Evolutionary conservation across 1,140 invertebrate species (phyloP).

Genomic region (Hirudo medicinalis): DNA sequence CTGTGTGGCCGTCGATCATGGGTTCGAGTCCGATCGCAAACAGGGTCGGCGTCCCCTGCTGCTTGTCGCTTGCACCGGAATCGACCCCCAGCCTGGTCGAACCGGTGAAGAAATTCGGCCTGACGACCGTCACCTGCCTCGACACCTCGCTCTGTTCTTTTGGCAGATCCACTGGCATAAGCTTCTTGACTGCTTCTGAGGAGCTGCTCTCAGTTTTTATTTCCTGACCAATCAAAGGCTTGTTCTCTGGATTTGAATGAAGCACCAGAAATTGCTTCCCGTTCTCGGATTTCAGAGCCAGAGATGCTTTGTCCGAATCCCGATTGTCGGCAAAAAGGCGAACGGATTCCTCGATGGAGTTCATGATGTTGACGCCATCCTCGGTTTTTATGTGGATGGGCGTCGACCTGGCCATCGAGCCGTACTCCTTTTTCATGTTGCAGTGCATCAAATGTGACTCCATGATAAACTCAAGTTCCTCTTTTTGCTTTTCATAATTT

Average conservation of each 20-base stretch:
- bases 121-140: neutral
- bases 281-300: constrained; percentile 8
- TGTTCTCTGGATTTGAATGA: neutral
- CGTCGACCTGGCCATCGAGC: neutral
- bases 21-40: constrained; percentile 54
- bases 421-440: neutral
- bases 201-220: neutral
- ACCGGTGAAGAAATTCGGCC: neutral
- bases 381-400: neutral
- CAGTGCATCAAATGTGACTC: constrained; percentile 48
- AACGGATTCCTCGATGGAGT: neutral
- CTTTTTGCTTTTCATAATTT: constrained; percentile 56
- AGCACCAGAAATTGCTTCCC: neutral
- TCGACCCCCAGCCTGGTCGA: neutral
- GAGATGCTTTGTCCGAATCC: neutral
- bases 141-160: neutral
- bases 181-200: neutral
- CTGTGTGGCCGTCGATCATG: constrained; percentile 79
- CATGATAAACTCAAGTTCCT: constrained; percentile 66
- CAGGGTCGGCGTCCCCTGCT: constrained; percentile 47
- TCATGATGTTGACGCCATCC: neutral
- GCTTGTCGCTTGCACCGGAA: neutral
- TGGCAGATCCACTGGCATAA: neutral
- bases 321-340: neutral
- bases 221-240: neutral